Percentiles rank a stretch among this genome's conserved stretches.
phyloP scores from a whole-genome alignment of 2,113 vertebrate species.

The Pavo muticus region DNA sequence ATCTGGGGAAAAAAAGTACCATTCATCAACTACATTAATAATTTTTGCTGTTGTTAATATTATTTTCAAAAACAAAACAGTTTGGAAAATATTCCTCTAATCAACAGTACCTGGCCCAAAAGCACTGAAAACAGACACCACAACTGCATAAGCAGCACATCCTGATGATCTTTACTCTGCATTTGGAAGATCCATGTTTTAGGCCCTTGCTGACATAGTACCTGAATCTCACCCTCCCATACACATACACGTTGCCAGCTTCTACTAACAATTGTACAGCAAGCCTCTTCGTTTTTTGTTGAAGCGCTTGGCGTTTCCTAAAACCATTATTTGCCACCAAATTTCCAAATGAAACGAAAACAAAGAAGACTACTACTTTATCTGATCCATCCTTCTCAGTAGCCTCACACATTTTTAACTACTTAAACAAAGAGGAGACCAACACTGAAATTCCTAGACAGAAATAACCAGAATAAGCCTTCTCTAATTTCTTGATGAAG shows the following conservation, averaged over 20 bases:
- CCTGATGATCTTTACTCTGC: not conserved
- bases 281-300: not conserved
- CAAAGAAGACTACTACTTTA: not conserved
- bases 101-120: not conserved
- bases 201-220: not conserved
- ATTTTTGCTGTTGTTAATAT: not conserved
- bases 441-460: not conserved
- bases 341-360: not conserved
- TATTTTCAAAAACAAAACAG: fast-evolving
- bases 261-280: not conserved
- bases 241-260: not conserved
- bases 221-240: not conserved
- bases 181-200: not conserved
- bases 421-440: not conserved
- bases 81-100: not conserved
- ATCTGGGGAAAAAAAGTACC: not conserved
- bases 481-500: not conserved
- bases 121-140: not conserved
- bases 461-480: not conserved
- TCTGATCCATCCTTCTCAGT: not conserved
- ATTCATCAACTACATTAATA: not conserved
- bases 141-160: fast-evolving
- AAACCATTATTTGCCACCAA: not conserved
- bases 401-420: not conserved
- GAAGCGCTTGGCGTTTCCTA: not conserved